Base-by-base conservation (phyloP, 2,113 vertebrate species). In the Xerus inauris region DNA sequence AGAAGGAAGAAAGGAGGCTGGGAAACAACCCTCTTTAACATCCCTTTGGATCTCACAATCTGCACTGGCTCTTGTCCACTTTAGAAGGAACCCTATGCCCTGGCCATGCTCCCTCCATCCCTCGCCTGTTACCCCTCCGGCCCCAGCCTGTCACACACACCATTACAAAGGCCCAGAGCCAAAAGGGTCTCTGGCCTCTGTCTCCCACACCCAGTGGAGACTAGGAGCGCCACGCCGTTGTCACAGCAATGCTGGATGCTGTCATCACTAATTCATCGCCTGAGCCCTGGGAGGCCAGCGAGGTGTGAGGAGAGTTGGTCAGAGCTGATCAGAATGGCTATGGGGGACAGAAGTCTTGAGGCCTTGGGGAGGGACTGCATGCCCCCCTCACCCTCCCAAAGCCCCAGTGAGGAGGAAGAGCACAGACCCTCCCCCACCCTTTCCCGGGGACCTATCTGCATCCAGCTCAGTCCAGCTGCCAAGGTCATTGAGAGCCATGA, bases 181-280 rank as follows among this genome's bases (percentile, higher is more conserved):
- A 84, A 79, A 65, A 57, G 67, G 91, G 79, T 83, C 79, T 88
- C 84, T 96, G 94, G 73, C 89, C 91, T 94, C 93, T 93, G 79
- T 35, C 0, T 20, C 54, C 59, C 69, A 64, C 72, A 80, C 87
- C 88, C 89, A 30, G 32, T 64, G 45, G 49, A 96, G 86, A 86
- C 89, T 65, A 75, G 87, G 64, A 72, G 51, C 57, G 19, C 16
- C 57, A 54, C 42, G 16, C 8, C 47, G 96, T 97, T 11, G 84
- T 94, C 97, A 97, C 96, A 97, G 97, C 0, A 22, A 97, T 95
- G 64, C 82, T 72, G 79, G 65, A 87, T 76, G 80, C 91, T 97
- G 94, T 97, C 96, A 97, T 85, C 76, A 73, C 95, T 92, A 95
- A 97, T 96, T 93, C 96, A 97, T 95, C 24, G 11, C 67, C 54